Evolutionary conservation across 2,113 vertebrate species (phyloP).

Genomic region (Phrynocephalus versicolor): DNA sequence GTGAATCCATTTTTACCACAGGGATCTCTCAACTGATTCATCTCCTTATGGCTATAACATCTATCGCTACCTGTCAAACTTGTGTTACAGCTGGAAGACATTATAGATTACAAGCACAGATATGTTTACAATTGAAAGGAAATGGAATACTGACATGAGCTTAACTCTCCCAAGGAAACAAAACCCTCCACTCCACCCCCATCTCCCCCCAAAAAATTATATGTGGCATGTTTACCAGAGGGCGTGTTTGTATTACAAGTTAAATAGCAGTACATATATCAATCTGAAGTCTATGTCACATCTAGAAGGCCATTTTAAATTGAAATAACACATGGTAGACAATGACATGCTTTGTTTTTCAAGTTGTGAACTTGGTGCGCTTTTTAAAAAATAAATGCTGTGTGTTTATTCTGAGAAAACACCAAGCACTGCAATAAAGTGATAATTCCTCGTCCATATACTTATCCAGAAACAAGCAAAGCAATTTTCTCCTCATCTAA

Average conservation of each 20-base stretch:
- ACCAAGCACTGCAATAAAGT: conserved; percentile 35
- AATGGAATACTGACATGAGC: neutral
- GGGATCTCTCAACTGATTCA: conserved; percentile 41
- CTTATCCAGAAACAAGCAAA: conserved; percentile 49
- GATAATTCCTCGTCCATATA: conserved; percentile 63
- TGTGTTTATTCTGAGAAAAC: conserved; percentile 24
- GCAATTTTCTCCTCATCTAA: conserved; percentile 7
- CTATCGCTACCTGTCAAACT: conserved; percentile 42
- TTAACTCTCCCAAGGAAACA: neutral
- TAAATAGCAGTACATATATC: neutral
- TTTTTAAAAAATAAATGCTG: conserved; percentile 28
- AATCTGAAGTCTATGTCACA: conserved; percentile 12
- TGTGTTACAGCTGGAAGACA: conserved; percentile 36
- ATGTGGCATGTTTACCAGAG: neutral
- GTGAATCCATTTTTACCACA: conserved; percentile 23
- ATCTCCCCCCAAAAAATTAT: neutral
- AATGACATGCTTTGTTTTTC: neutral
- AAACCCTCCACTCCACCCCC: neutral
- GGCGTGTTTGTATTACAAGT: neutral
- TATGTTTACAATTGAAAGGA: conserved; percentile 14
- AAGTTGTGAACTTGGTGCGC: neutral
- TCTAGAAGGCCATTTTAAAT: neutral
- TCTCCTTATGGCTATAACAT: conserved; percentile 20
- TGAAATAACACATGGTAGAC: conserved; percentile 19
- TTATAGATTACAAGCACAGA: conserved; percentile 41